Base-by-base conservation (phyloP, 2,888 invertebrate genomes). In the Nasonia oneida region DNA sequence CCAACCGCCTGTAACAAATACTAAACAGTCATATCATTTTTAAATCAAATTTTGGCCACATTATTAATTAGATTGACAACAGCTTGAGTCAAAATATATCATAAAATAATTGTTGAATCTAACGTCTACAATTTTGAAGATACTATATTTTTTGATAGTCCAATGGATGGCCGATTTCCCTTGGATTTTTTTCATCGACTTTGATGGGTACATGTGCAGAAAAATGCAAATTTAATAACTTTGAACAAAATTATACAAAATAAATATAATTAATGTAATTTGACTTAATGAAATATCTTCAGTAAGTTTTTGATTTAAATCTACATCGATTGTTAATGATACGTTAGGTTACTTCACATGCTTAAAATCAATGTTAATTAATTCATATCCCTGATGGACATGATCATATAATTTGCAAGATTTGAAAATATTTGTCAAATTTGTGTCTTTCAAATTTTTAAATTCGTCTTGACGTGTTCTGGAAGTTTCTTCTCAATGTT, bases 1-100 rank as follows among this genome's bases (percentile, higher is more conserved):
- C 42, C 79, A 29, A 14, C 3, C 18, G 29, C 42, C 79, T 79
- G n/a, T 10, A 79, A 79, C 42, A 39, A 64, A 79, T 67, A 64
- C 6, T 6, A 23, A n/a, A 15, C 15, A 2, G 33, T 23, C 14
- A 23, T 42, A 37, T 37, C 3, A 50, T 37, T 50, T 8, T 47
- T 2, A 5, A 61, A 61, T 14, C 64, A 3, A 67, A 67, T 42
- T 64, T 79, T 3, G 0, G 64, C 2, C 10, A 79, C 64, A 12
- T 23, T n/a, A n/a, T n/a, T n/a, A n/a, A n/a, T n/a, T n/a, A n/a
- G n/a, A n/a, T n/a, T n/a, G n/a, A n/a, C n/a, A n/a, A n/a, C n/a
- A 50, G 14, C 0, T 50, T 14, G 4, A 50, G 39, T 50, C 14
- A 50, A 78, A 37, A 29, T 29, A 29, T n/a, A n/a, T n/a, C n/a